Base-by-base conservation (phyloP, 2,888 invertebrate species). In the Stenchaetothrips biformis region DNA sequence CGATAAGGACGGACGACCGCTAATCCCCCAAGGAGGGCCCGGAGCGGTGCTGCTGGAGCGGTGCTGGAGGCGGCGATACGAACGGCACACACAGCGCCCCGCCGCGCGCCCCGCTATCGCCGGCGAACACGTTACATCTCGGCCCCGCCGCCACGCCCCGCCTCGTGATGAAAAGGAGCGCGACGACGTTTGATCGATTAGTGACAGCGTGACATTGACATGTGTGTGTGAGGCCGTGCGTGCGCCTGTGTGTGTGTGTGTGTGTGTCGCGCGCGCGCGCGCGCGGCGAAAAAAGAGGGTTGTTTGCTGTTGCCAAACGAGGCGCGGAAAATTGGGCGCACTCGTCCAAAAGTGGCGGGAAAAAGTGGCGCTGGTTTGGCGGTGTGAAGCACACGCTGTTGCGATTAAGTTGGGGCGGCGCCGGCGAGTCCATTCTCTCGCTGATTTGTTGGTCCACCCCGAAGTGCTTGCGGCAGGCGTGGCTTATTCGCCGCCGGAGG, bases 1-100 rank as follows among this genome's bases (percentile, higher is more conserved):
- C 67, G 67, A 74, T 74, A 74, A 74, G 67, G 67, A 21, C 25
- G 21, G 59, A 59, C 59, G 67, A 21, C 67, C 67, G 25, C 67
- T 74, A 74, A 74, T 74, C 67, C 67, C 67, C 67, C 11, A n/a
- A 74, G 67, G 67, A 9, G 11, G 67, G 67, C 7, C n/a, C 21
- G 67, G 67, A 11, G 21, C 25, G 9, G 2, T 2, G 9, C 9
- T 9, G 53, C 13, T 2, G 53, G 53, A 53, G 53, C 9, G 53
- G 3, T 53, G 67, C 21, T 8, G 67, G 25, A 21, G 7, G 25
- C 25, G 53, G 53, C 16, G 53, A 18, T 53, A 37, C 37, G 37
- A 37, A 37, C 37, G 4, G 37, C 11, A 59, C 59, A 9, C 59
- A 9, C 59, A 9, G 18, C 9, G 18, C 9, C 59, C 9, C 59